Conservation (phyloP, 64 coral and sea anemone genomes). For the Dendrophyllia cribrosa region DNA sequence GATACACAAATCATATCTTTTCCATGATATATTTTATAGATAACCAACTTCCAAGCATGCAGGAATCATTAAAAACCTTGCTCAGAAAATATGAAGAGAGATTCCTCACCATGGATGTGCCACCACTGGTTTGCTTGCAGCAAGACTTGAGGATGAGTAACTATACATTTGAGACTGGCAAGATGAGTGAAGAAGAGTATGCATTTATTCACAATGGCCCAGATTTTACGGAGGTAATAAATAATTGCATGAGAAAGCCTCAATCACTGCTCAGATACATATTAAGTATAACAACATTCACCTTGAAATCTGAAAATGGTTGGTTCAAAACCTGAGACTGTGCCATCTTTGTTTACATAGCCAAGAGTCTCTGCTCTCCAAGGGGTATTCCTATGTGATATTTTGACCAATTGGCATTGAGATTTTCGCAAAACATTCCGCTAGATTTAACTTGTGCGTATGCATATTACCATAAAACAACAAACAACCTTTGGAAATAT, state of each 20-base stretch:
- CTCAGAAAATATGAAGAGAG: conserved; percentile 46
- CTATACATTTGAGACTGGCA: conserved; percentile 74
- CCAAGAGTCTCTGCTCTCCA: no score
- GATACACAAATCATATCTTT: no score
- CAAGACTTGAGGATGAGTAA: conserved; percentile 72
- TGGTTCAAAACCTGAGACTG: background rate
- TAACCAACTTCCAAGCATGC: background rate
- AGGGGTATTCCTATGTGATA: no score
- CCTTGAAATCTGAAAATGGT: background rate
- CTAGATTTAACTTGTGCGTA: no score
- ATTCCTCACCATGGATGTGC: conserved; percentile 14
- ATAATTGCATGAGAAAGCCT: background rate
- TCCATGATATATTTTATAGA: background rate
- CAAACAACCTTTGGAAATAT: no score
- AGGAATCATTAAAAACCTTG: conserved; percentile 18
- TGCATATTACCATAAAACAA: no score
- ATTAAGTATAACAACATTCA: background rate
- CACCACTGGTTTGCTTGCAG: conserved; percentile 17
- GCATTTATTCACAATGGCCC: conserved; percentile 52
- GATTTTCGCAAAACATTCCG: no score
- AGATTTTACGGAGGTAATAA: conserved; percentile 52
- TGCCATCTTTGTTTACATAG: no score
- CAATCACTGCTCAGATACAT: no score
- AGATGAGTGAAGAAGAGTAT: conserved; percentile 69
- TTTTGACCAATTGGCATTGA: no score